These are phyloP conservation scores for Phylloscopus trochiloides DNA, from an alignment of 2,113 vertebrate genomes.

Conservation along the genomic window DNA sequence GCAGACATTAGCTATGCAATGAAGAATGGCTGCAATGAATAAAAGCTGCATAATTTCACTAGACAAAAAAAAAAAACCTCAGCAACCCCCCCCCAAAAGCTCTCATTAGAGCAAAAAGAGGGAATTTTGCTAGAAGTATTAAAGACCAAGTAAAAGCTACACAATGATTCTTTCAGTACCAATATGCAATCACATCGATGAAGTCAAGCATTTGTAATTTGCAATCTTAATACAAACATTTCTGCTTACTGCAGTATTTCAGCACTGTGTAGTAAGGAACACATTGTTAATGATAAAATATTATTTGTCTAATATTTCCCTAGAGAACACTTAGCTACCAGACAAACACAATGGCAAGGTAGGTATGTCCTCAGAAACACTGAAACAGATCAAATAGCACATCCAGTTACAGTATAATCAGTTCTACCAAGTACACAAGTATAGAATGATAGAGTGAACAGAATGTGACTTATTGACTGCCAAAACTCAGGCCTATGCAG, in stretches of 20 bases:
- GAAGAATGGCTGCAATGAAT: neutral
- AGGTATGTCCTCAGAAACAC: neutral
- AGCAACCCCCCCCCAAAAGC: rapidly evolving
- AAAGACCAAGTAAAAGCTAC: neutral
- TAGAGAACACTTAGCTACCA: neutral
- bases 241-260: neutral
- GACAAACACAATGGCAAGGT: neutral
- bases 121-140: neutral
- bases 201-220: neutral
- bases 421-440: neutral
- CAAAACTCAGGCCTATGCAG: neutral
- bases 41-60: neutral
- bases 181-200: neutral
- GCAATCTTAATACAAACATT: neutral
- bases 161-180: neutral
- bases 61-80: neutral
- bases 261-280: neutral
- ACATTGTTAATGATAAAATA: neutral
- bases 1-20: neutral
- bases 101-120: neutral
- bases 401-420: neutral
- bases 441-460: neutral
- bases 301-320: neutral
- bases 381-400: neutral
- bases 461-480: neutral